A percentile compares a stretch with the other conserved stretches of the same genome.
These are phyloP conservation scores for Drosophila hydei DNA, from an alignment of 1,140 invertebrate genomes.

Conservation along the genomic window DNA sequence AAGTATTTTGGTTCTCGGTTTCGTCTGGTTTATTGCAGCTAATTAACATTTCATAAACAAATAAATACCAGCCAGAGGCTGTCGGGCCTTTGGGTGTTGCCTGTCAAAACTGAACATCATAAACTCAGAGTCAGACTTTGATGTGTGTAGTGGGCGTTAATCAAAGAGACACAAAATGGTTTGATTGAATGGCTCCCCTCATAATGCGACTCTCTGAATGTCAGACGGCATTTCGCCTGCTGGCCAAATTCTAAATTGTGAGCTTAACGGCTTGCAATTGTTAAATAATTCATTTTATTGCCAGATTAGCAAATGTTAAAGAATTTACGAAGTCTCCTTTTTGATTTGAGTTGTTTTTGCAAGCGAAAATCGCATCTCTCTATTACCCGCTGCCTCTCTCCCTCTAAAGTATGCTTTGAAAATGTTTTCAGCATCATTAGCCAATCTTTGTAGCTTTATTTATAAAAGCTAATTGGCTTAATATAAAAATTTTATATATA, in stretches of 20 bases:
- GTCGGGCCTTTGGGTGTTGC: conserved; percentile 19
- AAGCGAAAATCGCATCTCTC: too few relatives aligned
- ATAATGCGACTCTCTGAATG: conserved; percentile 5
- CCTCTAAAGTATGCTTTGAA: neutral
- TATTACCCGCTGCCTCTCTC: too few relatives aligned
- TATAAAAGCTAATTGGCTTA: too few relatives aligned
- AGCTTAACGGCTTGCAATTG: neutral
- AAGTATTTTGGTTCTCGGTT: conserved; percentile 7
- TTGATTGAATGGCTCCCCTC: conserved; percentile 15
- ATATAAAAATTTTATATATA: too few relatives aligned
- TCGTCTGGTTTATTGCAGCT: conserved; percentile 25
- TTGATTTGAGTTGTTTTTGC: too few relatives aligned
- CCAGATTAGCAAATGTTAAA: too few relatives aligned
- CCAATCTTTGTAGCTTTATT: too few relatives aligned
- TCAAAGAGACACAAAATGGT: neutral
- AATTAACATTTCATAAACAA: conserved; percentile 51
- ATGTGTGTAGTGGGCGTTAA: conserved; percentile 25
- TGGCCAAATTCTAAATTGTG: neutral
- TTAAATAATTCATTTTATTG: neutral
- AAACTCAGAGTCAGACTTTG: neutral
- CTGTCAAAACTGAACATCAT: conserved; percentile 14
- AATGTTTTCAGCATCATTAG: too few relatives aligned
- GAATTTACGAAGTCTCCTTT: neutral
- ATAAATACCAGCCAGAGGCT: conserved; percentile 18
- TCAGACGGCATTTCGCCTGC: neutral